phyloP scores from a whole-genome alignment of 2,797 vertebrate species.

The Diplodus sargus region DNA sequence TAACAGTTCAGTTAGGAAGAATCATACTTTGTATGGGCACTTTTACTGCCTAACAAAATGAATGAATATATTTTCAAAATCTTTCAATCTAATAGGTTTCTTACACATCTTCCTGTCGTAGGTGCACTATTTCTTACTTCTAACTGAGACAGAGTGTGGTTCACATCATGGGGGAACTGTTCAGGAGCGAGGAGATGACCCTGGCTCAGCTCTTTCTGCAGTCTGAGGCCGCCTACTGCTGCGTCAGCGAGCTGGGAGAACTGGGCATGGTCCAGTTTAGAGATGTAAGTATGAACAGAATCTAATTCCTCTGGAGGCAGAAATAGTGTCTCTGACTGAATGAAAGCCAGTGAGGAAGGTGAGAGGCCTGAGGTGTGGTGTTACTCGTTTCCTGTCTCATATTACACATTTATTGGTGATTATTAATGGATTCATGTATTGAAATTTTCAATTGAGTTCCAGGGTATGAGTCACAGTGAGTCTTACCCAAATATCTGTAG shows the following conservation, averaged over 20 bases:
- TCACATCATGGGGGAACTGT: constrained; percentile 93
- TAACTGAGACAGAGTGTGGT: constrained; percentile 14
- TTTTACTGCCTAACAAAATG: neutral
- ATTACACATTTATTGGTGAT: neutral
- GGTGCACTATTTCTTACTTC: constrained; percentile 14
- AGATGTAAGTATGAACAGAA: constrained; percentile 88
- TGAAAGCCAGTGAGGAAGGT: neutral
- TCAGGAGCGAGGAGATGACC: constrained; percentile 97
- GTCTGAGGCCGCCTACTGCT: constrained; percentile 97
- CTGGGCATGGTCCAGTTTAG: constrained; percentile 98
- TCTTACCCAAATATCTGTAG: neutral
- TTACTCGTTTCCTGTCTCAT: neutral
- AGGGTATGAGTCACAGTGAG: neutral
- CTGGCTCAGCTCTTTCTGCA: constrained; percentile 97
- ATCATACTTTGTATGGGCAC: neutral
- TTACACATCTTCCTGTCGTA: neutral
- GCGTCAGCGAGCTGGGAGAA: constrained; percentile 97
- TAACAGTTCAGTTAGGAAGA: neutral
- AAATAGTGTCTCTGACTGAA: neutral
- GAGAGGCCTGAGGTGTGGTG: neutral
- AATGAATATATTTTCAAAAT: neutral
- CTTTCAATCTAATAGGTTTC: neutral
- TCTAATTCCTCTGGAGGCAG: neutral
- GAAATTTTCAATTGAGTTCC: neutral
- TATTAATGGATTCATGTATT: neutral